Base-by-base conservation (phyloP, 2,888 invertebrate species). In the Ommatoiulus sabulosus region DNA sequence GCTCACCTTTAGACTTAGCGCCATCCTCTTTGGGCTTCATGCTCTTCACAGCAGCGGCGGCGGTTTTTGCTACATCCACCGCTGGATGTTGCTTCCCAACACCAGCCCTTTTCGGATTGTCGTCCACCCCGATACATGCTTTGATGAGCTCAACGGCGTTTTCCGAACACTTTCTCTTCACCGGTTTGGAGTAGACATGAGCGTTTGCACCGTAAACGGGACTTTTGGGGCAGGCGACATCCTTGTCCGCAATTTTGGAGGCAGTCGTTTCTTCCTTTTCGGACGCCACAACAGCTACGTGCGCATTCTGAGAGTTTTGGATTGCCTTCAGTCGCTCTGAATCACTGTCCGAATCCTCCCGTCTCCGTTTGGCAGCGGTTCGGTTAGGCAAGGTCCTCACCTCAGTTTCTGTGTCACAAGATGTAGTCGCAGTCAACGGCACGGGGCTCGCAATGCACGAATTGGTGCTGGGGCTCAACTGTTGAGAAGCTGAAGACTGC, bases 331-430 rank as follows among this genome's bases (percentile, higher is more conserved):
- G 48, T 12, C 48, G 7, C 57, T 52, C 57, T 15, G 52, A 44
- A 72, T 87, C 87, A 20, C 88, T 88, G 48, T 63, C 88, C 0
- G 96, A 96, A 91, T 96, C 97, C 91, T 96, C 95, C 86, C 96
- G 94, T 92, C 96, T 96, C 89, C 97, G 94, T 92, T 97, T 96
- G 87, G 72, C 2, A 91, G 89, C 17, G 90, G 89, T 43, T 15
- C 7, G 86, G n/a, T 17, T 43, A 15, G n/a, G 17, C 24, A 89
- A 57, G 84, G 57, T 15, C 63, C 20, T 44, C 24, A 84, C 80
- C 5, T 89, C 88, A 46, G 86, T 89, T 57, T 85, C 87, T 63
- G 86, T 43, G 35, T 72, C 7, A 87, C 89, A 15, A 84, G n/a
- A 44, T 84, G 87, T n/a, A 52, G 91, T 91, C 8, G 90, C 91